These are phyloP conservation scores for Microcebus ravelobensis DNA, from an alignment of 2,113 vertebrate species.

Conservation along the genomic window DNA sequence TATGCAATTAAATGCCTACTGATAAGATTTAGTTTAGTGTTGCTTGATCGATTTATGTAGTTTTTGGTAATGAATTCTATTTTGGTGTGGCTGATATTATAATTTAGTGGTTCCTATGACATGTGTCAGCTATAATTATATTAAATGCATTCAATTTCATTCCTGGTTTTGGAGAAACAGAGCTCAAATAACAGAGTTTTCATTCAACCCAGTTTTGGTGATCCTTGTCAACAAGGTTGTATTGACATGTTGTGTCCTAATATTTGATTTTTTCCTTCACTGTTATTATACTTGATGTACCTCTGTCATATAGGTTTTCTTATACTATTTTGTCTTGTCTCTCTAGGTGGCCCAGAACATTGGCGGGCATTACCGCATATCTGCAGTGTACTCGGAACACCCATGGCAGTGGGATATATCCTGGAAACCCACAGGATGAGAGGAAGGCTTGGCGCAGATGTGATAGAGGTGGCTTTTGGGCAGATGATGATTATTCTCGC, in stretches of 20 bases:
- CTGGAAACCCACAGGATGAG: constrained; percentile 90
- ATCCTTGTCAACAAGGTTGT: background rate
- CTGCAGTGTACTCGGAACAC: constrained; percentile 92
- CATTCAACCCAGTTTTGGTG: background rate
- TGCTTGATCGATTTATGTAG: constrained; percentile 35
- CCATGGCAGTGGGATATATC: constrained; percentile 90
- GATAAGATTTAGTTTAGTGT: constrained; percentile 33
- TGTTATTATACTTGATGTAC: accelerated
- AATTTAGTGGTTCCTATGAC: background rate
- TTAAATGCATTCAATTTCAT: background rate
- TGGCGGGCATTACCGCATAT: constrained; percentile 95
- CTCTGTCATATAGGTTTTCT: constrained; percentile 64
- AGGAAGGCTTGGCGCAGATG: constrained; percentile 94
- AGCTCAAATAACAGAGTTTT: background rate
- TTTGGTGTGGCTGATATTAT: constrained; percentile 44
- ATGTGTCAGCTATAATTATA: background rate
- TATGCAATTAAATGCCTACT: constrained; percentile 20
- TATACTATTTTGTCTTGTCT: background rate
- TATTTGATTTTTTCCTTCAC: constrained; percentile 49
- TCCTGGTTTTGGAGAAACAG: background rate
- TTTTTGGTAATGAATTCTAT: constrained; percentile 41
- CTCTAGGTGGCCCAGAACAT: constrained; percentile 95
- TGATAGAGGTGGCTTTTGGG: constrained; percentile 93
- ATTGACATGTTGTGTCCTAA: background rate
- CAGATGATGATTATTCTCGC: constrained; percentile 94